Conservation (phyloP, 2,113 vertebrate genomes). For the Phylloscopus trochiloides region DNA sequence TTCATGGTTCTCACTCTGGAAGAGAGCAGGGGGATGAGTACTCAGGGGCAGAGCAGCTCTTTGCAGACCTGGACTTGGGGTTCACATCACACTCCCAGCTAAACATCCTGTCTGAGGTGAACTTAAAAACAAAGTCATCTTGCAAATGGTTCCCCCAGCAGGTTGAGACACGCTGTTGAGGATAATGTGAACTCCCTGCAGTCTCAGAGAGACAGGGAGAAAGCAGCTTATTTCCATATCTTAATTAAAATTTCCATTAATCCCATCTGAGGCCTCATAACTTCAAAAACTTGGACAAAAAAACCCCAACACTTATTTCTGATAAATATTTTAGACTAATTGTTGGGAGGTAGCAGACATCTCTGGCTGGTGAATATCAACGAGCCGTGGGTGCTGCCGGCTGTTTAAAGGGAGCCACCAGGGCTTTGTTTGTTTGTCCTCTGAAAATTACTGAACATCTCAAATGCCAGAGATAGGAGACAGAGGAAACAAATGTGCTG, state of each 20-base stretch:
- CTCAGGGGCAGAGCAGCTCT: not conserved
- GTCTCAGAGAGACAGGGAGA: constrained; percentile 56
- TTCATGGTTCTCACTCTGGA: not conserved
- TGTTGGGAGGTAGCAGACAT: constrained; percentile 54
- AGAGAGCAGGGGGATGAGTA: not conserved
- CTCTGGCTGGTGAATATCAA: constrained; percentile 60
- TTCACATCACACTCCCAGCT: not conserved
- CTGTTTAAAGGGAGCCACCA: not conserved
- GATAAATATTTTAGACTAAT: constrained; percentile 72
- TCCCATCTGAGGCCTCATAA: constrained; percentile 71
- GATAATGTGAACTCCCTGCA: constrained; percentile 61
- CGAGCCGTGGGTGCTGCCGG: not conserved
- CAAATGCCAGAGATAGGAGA: not conserved
- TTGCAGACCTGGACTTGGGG: not conserved
- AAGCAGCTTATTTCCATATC: constrained; percentile 75
- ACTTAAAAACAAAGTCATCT: constrained; percentile 46
- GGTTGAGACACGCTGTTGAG: constrained; percentile 52
- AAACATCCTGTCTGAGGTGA: constrained; percentile 6
- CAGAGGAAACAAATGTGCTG: not conserved
- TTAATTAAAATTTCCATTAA: constrained; percentile 76
- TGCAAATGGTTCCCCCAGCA: constrained; percentile 45
- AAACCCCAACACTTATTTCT: constrained; percentile 56
- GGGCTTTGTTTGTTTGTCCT: constrained; percentile 54
- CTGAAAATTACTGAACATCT: constrained; percentile 18
- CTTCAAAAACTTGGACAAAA: constrained; percentile 65